Conservation (phyloP, 2,113 vertebrate genomes). For the Columba livia region DNA sequence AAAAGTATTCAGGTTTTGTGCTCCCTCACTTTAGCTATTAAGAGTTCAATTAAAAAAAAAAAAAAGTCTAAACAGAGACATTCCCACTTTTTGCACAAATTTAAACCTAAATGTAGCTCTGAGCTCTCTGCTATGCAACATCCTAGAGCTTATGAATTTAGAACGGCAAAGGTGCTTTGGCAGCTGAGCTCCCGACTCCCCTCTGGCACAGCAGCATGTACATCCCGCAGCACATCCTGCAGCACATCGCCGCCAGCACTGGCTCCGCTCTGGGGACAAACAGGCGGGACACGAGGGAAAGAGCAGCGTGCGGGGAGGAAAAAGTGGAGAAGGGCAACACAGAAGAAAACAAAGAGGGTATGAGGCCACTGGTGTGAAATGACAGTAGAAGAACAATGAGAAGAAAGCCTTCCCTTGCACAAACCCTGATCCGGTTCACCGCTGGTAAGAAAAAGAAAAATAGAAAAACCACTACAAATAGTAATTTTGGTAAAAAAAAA, state of each 20-base stretch:
- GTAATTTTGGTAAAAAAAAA: neutral
- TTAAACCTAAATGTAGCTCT: neutral
- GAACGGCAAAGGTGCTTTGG: neutral
- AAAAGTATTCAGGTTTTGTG: neutral
- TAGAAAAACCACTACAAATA: neutral
- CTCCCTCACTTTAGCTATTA: neutral
- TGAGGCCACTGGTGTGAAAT: neutral
- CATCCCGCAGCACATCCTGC: no score
- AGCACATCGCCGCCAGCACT: neutral
- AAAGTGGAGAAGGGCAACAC: neutral
- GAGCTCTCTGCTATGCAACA: neutral
- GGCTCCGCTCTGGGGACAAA: neutral
- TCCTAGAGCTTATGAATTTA: neutral
- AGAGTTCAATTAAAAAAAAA: neutral
- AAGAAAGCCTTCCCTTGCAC: neutral
- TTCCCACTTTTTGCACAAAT: neutral
- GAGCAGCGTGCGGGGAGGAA: accelerated
- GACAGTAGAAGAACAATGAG: neutral
- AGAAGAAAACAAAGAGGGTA: neutral
- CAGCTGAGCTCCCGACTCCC: neutral
- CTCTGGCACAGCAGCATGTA: accelerated
- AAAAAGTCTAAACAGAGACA: neutral
- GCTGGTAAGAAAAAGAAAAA: neutral
- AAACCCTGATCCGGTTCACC: neutral
- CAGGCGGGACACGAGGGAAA: neutral